Conservation (phyloP, 2,797 vertebrate species). For the Phataginus tetradactyla region DNA sequence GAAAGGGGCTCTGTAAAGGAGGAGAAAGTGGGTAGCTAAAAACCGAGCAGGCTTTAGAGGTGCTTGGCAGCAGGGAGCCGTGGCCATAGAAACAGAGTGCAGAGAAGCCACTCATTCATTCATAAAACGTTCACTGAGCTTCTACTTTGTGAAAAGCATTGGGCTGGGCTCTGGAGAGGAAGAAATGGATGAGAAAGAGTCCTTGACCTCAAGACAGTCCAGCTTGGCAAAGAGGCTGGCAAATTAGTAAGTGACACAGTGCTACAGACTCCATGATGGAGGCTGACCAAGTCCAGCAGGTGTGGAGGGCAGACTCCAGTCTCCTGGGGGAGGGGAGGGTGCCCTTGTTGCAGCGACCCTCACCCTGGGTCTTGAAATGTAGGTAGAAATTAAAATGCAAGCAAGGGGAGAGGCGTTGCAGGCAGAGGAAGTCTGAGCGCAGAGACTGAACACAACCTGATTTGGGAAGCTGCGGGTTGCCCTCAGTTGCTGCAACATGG, state of each 20-base stretch:
- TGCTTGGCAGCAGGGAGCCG: neutral
- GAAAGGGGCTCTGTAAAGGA: neutral
- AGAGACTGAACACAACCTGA: too few species aligned
- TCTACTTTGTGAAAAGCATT: neutral
- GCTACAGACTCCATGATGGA: too few species aligned
- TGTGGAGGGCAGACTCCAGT: neutral
- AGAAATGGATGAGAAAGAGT: neutral
- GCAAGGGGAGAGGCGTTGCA: accelerated
- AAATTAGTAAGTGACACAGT: neutral
- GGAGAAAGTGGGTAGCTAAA: neutral
- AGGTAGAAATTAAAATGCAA: neutral
- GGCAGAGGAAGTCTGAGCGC: too few species aligned
- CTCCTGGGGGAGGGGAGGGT: neutral
- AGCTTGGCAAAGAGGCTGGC: neutral
- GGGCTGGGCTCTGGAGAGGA: neutral
- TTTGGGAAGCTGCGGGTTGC: neutral
- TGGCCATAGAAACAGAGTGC: accelerated
- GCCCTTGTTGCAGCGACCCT: neutral
- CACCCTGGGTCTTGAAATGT: neutral
- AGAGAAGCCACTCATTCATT: neutral
- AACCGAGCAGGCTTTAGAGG: neutral
- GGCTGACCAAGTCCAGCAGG: neutral
- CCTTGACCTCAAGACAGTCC: neutral
- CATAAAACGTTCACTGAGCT: neutral
- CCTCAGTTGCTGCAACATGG: neutral